Evolutionary conservation across 2,888 invertebrate genomes (phyloP).

Genomic region (Tipula confusa): DNA sequence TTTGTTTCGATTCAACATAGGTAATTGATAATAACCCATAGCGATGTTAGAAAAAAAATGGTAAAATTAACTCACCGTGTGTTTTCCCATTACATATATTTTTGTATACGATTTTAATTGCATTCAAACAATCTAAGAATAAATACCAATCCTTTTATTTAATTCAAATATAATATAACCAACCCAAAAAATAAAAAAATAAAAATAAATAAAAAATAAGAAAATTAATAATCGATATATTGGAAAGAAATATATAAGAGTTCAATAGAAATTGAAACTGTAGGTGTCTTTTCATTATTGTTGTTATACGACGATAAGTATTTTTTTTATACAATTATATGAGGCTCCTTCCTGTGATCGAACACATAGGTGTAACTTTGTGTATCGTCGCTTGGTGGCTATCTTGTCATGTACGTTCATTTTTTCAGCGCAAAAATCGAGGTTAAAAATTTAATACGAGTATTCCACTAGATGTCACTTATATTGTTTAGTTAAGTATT

Average conservation of each 20-base stretch:
- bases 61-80: slow-evolving; percentile 25
- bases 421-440: too few species aligned
- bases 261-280: slow-evolving; percentile 7
- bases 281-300: background rate
- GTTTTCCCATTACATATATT: background rate
- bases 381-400: too few species aligned
- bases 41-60: background rate
- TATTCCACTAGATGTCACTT: too few species aligned
- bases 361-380: too few species aligned
- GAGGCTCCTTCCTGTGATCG: background rate
- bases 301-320: background rate
- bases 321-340: background rate
- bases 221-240: slow-evolving; percentile 16
- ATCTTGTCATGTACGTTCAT: too few species aligned
- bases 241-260: background rate
- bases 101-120: background rate
- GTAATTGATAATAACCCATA: slow-evolving; percentile 3
- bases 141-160: slow-evolving; percentile 8
- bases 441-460: too few species aligned
- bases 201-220: background rate
- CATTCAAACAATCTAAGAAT: background rate
- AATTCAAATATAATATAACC: background rate
- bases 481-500: too few species aligned
- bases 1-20: background rate
- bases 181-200: background rate